Evolutionary conservation across 2,113 vertebrate genomes (phyloP).

Genomic region (Toxotes jaculatrix): DNA sequence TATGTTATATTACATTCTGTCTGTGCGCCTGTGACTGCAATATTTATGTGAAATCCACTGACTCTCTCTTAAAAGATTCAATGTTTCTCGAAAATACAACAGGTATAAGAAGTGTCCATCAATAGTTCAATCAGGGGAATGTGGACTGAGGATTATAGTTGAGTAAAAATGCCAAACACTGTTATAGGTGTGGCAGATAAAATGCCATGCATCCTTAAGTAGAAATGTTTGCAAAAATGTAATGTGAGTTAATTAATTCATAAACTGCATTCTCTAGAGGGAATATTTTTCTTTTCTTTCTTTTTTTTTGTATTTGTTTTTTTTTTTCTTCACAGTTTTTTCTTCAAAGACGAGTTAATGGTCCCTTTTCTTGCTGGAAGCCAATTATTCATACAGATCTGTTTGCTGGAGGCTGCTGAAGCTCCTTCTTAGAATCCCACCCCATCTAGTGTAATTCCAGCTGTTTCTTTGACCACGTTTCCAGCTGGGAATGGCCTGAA

Average conservation of each 20-base stretch:
- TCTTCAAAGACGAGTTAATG: slow-evolving; percentile 19
- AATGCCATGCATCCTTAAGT: background rate
- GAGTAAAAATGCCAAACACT: background rate
- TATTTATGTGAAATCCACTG: slow-evolving; percentile 31
- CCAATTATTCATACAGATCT: slow-evolving; percentile 2
- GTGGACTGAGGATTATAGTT: background rate
- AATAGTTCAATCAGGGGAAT: slow-evolving; percentile 6
- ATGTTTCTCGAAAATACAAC: slow-evolving; percentile 11
- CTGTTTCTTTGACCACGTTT: background rate
- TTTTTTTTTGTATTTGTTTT: too few species aligned
- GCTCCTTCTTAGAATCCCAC: background rate
- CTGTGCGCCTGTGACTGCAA: slow-evolving; percentile 56
- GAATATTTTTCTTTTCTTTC: background rate
- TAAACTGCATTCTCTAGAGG: background rate
- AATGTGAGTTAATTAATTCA: background rate
- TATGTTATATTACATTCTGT: slow-evolving; percentile 57
- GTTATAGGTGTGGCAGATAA: background rate
- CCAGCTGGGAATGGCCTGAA: background rate
- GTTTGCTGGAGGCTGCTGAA: slow-evolving; percentile 4
- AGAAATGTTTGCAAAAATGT: background rate
- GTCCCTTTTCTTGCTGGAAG: background rate
- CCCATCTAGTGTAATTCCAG: background rate
- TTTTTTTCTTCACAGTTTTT: background rate
- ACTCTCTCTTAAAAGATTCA: slow-evolving; percentile 27
- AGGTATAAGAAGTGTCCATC: slow-evolving; percentile 5